phyloP scores from a whole-genome alignment of 1,140 invertebrate species.

The Drosophila lacertosa region DNA sequence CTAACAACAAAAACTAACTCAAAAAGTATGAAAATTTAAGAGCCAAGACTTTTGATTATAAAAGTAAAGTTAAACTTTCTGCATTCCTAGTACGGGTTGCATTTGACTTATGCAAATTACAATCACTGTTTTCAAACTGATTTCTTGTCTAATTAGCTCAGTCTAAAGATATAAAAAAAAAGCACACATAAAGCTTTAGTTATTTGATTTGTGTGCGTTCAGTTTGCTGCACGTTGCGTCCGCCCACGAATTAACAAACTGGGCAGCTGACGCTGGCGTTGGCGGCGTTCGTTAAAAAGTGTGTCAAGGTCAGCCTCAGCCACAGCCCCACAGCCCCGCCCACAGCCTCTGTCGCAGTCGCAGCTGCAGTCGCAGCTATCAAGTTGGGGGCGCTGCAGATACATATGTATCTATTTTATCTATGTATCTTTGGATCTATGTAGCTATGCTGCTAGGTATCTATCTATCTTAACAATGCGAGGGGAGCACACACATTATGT shows the following conservation, averaged over 20 bases:
- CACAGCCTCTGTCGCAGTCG: slow-evolving; percentile 31
- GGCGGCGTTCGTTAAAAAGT: slow-evolving; percentile 31
- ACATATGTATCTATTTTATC: slow-evolving; percentile 10
- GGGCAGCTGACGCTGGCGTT: slow-evolving; percentile 34
- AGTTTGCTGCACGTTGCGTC: slow-evolving; percentile 16
- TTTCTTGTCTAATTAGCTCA: slow-evolving; percentile 2
- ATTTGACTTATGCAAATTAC: background rate
- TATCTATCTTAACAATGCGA: slow-evolving; percentile 41
- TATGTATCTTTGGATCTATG: slow-evolving; percentile 33
- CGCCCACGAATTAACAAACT: slow-evolving; percentile 31
- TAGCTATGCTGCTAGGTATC: slow-evolving; percentile 44
- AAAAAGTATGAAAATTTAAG: too few species aligned
- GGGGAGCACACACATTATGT: slow-evolving; percentile 14
- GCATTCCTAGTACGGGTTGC: background rate
- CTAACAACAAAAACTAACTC: too few species aligned
- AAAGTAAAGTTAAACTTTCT: too few species aligned
- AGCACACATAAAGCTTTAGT: background rate
- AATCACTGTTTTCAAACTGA: background rate
- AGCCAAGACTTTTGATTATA: too few species aligned
- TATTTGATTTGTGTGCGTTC: background rate
- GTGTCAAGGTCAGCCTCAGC: slow-evolving; percentile 40
- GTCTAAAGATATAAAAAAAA: background rate
- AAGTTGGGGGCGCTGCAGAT: slow-evolving; percentile 33
- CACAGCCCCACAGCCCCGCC: slow-evolving; percentile 35
- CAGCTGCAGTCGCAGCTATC: slow-evolving; percentile 38